Evolutionary conservation across 2,888 invertebrate species (phyloP), one percentile per base, ranked within the genome.

Genomic region (Catonia carolina): DNA sequence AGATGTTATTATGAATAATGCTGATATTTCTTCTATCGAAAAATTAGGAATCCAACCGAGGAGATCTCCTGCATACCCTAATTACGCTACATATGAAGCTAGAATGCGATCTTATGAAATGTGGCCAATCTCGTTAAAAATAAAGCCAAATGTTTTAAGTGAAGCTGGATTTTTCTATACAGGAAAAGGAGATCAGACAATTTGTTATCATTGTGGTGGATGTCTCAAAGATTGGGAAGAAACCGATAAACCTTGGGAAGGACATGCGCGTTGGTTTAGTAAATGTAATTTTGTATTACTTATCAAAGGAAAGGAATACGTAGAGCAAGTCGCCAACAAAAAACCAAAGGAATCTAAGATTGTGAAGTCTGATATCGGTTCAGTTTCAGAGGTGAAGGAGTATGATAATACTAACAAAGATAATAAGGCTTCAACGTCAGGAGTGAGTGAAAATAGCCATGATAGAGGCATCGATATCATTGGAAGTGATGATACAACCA

Each of bases 201-300:
- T 90, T 59, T 97, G 96, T 70, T 96, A 90, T 72, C 88, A 88
- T 70, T 97, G 97, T 71, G 93, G 92, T 65, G 93, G 94, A 42
- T 94, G 95, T 0, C 77, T 97, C 4, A 87, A 91, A 67, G 92
- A 94, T 70, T 97, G 96, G 96, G 90, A 92, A 70, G 83, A 83
- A 42, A 81, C 82, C 57, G 96, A 97, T 72, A 85, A 89, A 64
- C 94, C 96, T 0, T 96, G 95, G 94, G 85, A 86, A 63, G 93
- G 97, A 71, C 96, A 97, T 73, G 94, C 94, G 1, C 78, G 85
- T 31, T 96, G 94, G 94, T 90, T 90, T 69, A 81, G 84, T n/a
- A 83, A 86, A 57, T 97, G 97, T 70, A 83, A 82, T 15, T 95
- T 83, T 72, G 79, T 97, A 5, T 77, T 84, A 59, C 75, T 88